Conservation (phyloP, 2,888 invertebrate genomes). For the Epicampocera succincta region DNA sequence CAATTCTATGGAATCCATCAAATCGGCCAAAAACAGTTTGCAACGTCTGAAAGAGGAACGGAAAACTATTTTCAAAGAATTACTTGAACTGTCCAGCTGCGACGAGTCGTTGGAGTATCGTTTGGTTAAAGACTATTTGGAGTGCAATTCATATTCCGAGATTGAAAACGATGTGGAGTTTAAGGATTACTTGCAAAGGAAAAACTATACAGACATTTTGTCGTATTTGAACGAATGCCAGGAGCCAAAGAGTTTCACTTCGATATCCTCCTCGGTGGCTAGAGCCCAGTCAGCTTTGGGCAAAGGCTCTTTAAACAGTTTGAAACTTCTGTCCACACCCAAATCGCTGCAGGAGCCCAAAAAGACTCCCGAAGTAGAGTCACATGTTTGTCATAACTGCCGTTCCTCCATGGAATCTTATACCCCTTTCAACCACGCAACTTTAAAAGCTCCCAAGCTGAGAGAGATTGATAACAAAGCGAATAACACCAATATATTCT, state of each 20-base stretch:
- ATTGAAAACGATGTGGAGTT: constrained; percentile 80
- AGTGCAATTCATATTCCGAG: constrained; percentile 81
- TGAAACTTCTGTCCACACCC: constrained; percentile 76
- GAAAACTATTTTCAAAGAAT: constrained; percentile 77
- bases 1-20: constrained; percentile 59
- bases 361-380: constrained; percentile 71
- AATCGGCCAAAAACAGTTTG: constrained; percentile 73
- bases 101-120: constrained; percentile 80
- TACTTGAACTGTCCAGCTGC: constrained; percentile 79
- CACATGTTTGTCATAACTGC: constrained; percentile 73
- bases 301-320: constrained; percentile 75
- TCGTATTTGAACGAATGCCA: constrained; percentile 77
- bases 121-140: constrained; percentile 80
- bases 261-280: constrained; percentile 75
- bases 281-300: constrained; percentile 77
- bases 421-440: constrained; percentile 28
- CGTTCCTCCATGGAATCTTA: constrained; percentile 64
- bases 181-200: constrained; percentile 79
- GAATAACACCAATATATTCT: constrained; percentile 67
- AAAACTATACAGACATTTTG: constrained; percentile 80
- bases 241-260: constrained; percentile 75
- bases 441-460: constrained; percentile 53
- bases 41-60: constrained; percentile 76
- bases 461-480: constrained; percentile 38
- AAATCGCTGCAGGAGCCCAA: constrained; percentile 75